Evolutionary conservation across 2,797 vertebrate genomes (phyloP).

Genomic region (Triplophysa yarkandensis): DNA sequence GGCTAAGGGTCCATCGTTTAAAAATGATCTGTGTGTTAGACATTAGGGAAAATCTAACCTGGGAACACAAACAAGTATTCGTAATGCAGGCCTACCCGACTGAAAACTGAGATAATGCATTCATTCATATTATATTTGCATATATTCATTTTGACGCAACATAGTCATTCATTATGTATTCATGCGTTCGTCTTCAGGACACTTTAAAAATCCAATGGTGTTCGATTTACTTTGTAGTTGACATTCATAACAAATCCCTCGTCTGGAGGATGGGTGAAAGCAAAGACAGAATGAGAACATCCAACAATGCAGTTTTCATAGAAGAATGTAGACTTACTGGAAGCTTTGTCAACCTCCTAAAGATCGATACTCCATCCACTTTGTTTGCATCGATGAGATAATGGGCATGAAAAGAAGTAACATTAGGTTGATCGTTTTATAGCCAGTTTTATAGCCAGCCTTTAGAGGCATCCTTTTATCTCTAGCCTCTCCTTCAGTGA

Average conservation of each 20-base stretch:
- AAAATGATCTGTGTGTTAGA: neutral
- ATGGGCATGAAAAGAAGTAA: neutral
- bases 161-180: constrained; percentile 43
- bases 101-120: constrained; percentile 31
- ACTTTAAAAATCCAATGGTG: constrained; percentile 29
- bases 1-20: neutral
- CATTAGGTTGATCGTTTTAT: neutral
- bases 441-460: neutral
- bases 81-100: neutral
- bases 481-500: neutral
- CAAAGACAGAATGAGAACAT: constrained; percentile 20
- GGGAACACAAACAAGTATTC: constrained; percentile 5
- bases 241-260: neutral
- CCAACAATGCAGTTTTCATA: neutral
- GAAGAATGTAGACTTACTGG: neutral
- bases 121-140: constrained; percentile 29
- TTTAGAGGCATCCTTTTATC: neutral
- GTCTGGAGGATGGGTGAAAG: constrained; percentile 4
- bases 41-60: neutral
- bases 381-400: constrained; percentile 2
- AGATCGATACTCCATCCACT: neutral
- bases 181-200: constrained; percentile 1
- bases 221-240: constrained; percentile 27
- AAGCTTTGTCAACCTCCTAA: neutral
- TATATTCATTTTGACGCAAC: constrained; percentile 21